Base-by-base conservation (phyloP, 2,113 vertebrate species). In the Tachysurus fulvidraco region DNA sequence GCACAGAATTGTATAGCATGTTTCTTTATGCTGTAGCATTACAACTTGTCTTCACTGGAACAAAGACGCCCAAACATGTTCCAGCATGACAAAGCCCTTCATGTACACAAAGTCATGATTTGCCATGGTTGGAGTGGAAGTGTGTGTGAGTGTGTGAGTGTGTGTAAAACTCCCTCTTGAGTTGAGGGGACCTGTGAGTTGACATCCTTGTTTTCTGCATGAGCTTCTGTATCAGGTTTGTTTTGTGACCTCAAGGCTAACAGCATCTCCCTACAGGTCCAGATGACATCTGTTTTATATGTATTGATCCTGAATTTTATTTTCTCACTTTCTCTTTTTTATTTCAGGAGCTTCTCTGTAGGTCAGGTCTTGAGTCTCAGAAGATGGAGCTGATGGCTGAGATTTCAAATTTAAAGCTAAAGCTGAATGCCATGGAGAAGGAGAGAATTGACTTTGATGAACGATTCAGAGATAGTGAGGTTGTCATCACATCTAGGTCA, bases 331-430 rank as follows among this genome's bases (percentile, higher is more conserved):
- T 10, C 13, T 81, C 23, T 55, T 4, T 65, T 81, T 13, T 83
- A 64, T 89, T 90, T 84, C 86, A 99, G 98, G 98, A 99, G 88
- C 96, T 99, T 81, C 86, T 98, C 88, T 98, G 97, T 91, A 94
- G 98, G 91, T 96, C 95, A 4, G 91, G 97, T 5, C 93, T 99
- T 86, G 98, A 99, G 93, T 97, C 94, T 71, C 98, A 99, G 93
- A 99, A 99, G 90, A 86, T 98, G 80, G 97, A 99, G 54, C 95
- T 99, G 81, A 97, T 98, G 93, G 95, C 97, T 19, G 98, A 99
- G 92, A 90, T 98, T 90, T 98, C 98, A 87, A 98, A 97, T 91
- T 92, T 99, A 83, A 99, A 98, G 93, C 93, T 99, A 86, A 99
- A 98, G 87, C 93, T 98, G 89, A 96, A 96, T 0, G 89, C 95